Evolutionary conservation across 2,113 vertebrate genomes (phyloP).

Genomic region (Forbesichthys papilliferus): DNA sequence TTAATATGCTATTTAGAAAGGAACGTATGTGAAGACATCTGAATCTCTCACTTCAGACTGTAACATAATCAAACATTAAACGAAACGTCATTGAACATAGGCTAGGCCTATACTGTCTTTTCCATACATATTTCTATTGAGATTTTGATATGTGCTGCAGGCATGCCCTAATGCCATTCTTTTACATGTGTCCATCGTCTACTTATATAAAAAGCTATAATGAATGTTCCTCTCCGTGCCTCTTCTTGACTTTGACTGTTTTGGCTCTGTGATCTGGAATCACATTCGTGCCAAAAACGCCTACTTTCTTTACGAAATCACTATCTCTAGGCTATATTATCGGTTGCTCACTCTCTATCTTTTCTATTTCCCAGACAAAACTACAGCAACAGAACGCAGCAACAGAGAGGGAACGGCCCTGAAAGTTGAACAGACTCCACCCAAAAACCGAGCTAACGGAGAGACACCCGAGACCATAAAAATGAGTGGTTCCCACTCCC

Average conservation of each 20-base stretch:
- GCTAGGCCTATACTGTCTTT: too few species aligned
- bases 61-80: too few species aligned
- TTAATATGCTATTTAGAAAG: too few species aligned
- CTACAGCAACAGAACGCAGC: conserved; percentile 30
- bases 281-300: conserved; percentile 16
- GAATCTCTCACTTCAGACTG: too few species aligned
- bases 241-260: neutral
- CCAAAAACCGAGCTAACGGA: conserved; percentile 75
- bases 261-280: neutral
- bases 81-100: too few species aligned
- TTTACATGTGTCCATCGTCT: too few species aligned
- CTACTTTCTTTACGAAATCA: conserved; percentile 32
- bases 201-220: too few species aligned
- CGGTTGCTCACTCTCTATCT: conserved; percentile 11
- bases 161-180: too few species aligned
- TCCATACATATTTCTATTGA: too few species aligned
- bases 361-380: conserved; percentile 38
- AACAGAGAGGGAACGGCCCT: conserved; percentile 52
- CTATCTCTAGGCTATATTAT: conserved; percentile 26
- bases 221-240: too few species aligned
- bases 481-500: conserved; percentile 85
- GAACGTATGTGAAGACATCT: too few species aligned
- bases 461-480: conserved; percentile 78
- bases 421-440: conserved; percentile 71
- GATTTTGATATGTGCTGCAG: too few species aligned